phyloP scores from a whole-genome alignment of 2,888 invertebrate genomes.

The Drosophila incognita region DNA sequence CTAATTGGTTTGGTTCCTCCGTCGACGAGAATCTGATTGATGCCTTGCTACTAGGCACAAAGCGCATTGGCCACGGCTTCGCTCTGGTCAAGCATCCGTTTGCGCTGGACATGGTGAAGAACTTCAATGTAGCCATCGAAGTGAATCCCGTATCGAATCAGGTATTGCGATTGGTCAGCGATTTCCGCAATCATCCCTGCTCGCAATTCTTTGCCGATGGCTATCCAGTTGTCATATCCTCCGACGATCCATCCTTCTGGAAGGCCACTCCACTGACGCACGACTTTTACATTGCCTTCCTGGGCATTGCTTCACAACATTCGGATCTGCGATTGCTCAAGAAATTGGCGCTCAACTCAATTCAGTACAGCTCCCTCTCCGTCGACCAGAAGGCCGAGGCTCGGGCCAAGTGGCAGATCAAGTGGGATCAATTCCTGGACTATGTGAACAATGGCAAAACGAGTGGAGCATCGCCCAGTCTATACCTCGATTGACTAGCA shows the following conservation, averaged over 20 bases:
- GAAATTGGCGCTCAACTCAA: slow-evolving; percentile 90
- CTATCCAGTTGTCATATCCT: slow-evolving; percentile 90
- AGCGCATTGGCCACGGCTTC: slow-evolving; percentile 92
- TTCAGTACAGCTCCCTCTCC: slow-evolving; percentile 88
- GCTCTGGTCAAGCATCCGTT: slow-evolving; percentile 90
- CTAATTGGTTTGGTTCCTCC: slow-evolving; percentile 89
- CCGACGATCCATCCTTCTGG: slow-evolving; percentile 93
- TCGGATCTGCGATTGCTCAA: slow-evolving; percentile 90
- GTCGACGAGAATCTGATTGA: slow-evolving; percentile 91
- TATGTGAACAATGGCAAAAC: slow-evolving; percentile 63
- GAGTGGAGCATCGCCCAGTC: slow-evolving; percentile 29
- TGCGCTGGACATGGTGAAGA: slow-evolving; percentile 87
- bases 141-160: slow-evolving; percentile 93
- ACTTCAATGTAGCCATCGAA: slow-evolving; percentile 89
- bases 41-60: slow-evolving; percentile 90
- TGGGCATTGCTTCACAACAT: slow-evolving; percentile 89
- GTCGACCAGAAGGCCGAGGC: slow-evolving; percentile 86
- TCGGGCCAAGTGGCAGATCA: slow-evolving; percentile 85
- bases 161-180: slow-evolving; percentile 89
- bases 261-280: slow-evolving; percentile 90
- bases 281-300: slow-evolving; percentile 92
- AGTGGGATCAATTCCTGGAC: slow-evolving; percentile 87
- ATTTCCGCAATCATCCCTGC: slow-evolving; percentile 92
- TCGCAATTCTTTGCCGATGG: slow-evolving; percentile 88
- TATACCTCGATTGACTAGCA: slow-evolving; percentile 79